These are phyloP conservation scores for Hypothenemus hampei DNA, from an alignment of 1,140 invertebrate species.

Conservation along the genomic window DNA sequence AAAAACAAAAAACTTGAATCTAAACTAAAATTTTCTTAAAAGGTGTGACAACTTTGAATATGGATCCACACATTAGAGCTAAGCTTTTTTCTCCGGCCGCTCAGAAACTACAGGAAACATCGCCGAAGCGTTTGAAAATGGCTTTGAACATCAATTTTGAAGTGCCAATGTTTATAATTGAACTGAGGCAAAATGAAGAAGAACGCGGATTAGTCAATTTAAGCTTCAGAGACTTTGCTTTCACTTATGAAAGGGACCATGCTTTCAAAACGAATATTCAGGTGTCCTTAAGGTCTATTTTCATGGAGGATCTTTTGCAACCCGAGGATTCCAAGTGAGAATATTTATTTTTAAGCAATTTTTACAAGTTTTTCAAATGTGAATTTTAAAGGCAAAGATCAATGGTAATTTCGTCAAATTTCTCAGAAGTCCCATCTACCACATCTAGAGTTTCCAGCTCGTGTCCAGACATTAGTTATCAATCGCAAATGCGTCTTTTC, in stretches of 20 bases:
- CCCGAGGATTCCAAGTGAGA: constrained; percentile 56
- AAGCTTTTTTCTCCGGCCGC: constrained; percentile 42
- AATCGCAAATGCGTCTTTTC: constrained; percentile 26
- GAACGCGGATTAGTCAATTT: constrained; percentile 73
- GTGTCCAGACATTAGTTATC: constrained; percentile 69
- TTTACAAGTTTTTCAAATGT: background rate
- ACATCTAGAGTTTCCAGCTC: constrained; percentile 69
- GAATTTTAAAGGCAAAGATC: constrained; percentile 58
- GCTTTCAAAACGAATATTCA: constrained; percentile 64
- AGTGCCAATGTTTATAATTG: constrained; percentile 65
- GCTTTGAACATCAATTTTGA: constrained; percentile 49
- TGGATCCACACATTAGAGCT: constrained; percentile 56
- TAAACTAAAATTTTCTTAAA: background rate
- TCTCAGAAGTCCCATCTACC: constrained; percentile 45
- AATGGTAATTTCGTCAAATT: constrained; percentile 60
- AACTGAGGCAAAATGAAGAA: constrained; percentile 61
- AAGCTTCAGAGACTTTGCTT: constrained; percentile 74
- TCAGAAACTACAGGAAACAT: constrained; percentile 6
- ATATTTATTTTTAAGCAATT: background rate
- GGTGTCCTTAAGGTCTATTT: constrained; percentile 72
- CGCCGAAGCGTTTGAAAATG: constrained; percentile 3
- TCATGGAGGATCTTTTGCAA: constrained; percentile 84
- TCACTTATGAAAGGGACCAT: constrained; percentile 65
- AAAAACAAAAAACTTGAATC: background rate
- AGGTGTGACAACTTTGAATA: constrained; percentile 51